These are phyloP conservation scores for Muscina levida DNA, from an alignment of 2,888 invertebrate species.

Conservation along the genomic window DNA sequence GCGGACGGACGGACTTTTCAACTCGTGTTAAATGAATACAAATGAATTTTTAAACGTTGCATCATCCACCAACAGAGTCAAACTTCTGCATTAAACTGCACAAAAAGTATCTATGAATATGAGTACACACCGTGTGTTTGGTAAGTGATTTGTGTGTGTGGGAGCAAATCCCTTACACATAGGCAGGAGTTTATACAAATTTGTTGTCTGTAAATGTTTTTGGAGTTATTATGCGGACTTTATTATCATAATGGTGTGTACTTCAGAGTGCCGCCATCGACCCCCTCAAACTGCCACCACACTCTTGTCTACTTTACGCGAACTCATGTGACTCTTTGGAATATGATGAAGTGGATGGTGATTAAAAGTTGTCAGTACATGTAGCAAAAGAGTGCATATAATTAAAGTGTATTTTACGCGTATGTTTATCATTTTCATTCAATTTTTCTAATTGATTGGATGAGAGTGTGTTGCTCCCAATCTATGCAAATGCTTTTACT, in stretches of 20 bases:
- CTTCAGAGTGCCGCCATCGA: slow-evolving; percentile 55
- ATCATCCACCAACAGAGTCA: slow-evolving; percentile 12
- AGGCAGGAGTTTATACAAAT: slow-evolving; percentile 41
- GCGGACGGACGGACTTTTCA: slow-evolving; percentile 43
- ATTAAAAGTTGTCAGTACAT: no score
- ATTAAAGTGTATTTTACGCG: neutral
- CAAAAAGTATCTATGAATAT: slow-evolving; percentile 35
- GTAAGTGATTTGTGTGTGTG: no score
- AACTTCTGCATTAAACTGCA: slow-evolving; percentile 39
- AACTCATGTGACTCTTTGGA: no score
- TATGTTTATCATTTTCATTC: neutral
- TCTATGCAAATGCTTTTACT: no score
- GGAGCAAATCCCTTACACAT: neutral
- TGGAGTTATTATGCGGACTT: slow-evolving; percentile 62
- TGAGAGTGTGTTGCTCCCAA: no score
- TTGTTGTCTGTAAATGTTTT: slow-evolving; percentile 35
- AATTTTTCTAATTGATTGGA: no score
- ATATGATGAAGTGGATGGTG: no score
- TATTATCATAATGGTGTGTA: slow-evolving; percentile 63
- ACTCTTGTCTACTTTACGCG: no score
- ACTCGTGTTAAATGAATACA: slow-evolving; percentile 52
- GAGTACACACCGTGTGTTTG: slow-evolving; percentile 8
- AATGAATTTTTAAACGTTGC: slow-evolving; percentile 61
- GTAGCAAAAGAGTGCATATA: no score
- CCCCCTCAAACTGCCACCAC: no score